A percentile compares a stretch with the other conserved stretches of the same genome.
Evolutionary conservation across 2,113 vertebrate species (phyloP).

Genomic region (Chaenogobius annularis): DNA sequence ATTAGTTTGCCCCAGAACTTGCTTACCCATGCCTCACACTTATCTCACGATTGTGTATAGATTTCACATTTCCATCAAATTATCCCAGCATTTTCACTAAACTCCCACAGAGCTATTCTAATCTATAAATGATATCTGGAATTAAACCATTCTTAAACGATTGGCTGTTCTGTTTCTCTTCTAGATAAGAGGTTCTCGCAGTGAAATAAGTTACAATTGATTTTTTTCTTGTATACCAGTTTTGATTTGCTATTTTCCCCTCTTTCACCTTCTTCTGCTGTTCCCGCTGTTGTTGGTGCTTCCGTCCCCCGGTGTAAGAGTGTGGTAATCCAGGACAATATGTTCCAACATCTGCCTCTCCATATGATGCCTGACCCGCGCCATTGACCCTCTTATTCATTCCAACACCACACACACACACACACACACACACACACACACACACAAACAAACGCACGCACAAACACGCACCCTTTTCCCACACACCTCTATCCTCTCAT

Average conservation of each 20-base stretch:
- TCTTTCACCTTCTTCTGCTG: constrained; percentile 39
- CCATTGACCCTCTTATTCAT: constrained; percentile 88
- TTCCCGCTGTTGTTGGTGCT: constrained; percentile 47
- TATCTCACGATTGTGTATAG: constrained; percentile 29
- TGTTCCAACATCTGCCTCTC: constrained; percentile 94
- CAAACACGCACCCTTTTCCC: constrained; percentile 26
- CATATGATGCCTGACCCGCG: constrained; percentile 85
- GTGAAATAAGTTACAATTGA: constrained; percentile 49
- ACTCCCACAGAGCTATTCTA: neutral
- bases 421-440: too few relatives aligned
- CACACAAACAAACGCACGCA: neutral
- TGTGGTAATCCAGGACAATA: constrained; percentile 86
- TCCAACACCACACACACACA: constrained; percentile 35
- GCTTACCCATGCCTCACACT: neutral
- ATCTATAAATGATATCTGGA: constrained; percentile 17
- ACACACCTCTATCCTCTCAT: constrained; percentile 24
- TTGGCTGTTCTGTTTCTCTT: constrained; percentile 25
- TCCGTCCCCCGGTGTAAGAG: constrained; percentile 72
- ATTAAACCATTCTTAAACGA: constrained; percentile 38
- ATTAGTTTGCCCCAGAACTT: neutral
- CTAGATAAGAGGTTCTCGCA: constrained; percentile 40
- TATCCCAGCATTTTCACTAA: constrained; percentile 40
- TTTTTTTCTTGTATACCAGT: constrained; percentile 48
- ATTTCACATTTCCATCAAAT: constrained; percentile 34
- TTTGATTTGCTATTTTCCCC: constrained; percentile 24